A percentile compares a stretch with the other conserved stretches of the same genome.
These are phyloP conservation scores for Chloromyia formosa DNA, from an alignment of 2,888 invertebrate species.

Conservation along the genomic window DNA sequence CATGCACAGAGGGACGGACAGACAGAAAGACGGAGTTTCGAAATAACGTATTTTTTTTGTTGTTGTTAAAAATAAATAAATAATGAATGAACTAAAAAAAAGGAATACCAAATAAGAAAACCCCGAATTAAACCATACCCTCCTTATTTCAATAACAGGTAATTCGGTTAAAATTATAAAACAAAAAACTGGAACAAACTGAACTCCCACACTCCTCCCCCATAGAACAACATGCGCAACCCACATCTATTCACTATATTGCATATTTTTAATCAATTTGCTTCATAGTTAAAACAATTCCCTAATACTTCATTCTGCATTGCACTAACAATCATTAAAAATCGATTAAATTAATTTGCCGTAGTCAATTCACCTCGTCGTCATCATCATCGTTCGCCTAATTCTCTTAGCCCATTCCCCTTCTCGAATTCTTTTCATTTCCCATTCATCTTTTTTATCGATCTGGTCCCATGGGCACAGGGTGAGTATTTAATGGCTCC, in stretches of 20 bases:
- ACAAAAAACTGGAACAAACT: too few species aligned
- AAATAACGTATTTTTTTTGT: too few species aligned
- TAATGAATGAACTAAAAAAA: too few species aligned
- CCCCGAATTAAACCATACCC: too few species aligned
- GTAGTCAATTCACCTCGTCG: slow-evolving; percentile 46
- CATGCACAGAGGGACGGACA: too few species aligned
- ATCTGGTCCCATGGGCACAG: slow-evolving; percentile 9
- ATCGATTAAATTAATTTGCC: slow-evolving; percentile 48
- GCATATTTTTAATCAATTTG: slow-evolving; percentile 10
- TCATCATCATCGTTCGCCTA: slow-evolving; percentile 26
- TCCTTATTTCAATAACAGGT: too few species aligned
- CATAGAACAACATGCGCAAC: too few species aligned
- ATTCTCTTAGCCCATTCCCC: not conserved
- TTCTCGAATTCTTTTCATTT: slow-evolving; percentile 7
- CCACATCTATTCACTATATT: not conserved
- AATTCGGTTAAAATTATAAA: too few species aligned
- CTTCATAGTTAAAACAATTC: slow-evolving; percentile 10
- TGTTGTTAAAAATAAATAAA: too few species aligned
- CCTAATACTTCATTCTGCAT: slow-evolving; percentile 13
- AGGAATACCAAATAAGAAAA: too few species aligned
- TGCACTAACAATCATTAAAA: slow-evolving; percentile 47
- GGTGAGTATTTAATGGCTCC: slow-evolving; percentile 25
- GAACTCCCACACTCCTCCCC: too few species aligned
- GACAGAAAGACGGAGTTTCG: too few species aligned
- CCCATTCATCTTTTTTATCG: slow-evolving; percentile 35